phyloP scores from a whole-genome alignment of 2,797 vertebrate species.

The Salarias fasciatus region DNA sequence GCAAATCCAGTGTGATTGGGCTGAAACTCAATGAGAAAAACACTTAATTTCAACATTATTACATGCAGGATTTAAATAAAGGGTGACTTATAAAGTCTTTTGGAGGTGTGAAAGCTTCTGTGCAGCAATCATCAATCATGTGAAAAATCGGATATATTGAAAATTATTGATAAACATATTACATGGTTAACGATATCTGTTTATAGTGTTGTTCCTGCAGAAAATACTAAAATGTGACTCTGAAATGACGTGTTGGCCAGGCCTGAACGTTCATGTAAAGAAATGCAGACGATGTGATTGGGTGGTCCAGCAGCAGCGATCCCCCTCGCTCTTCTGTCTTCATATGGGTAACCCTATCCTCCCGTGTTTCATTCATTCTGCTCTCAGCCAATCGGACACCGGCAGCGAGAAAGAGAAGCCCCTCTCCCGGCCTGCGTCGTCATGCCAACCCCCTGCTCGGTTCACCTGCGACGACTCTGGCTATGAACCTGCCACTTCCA shows the following conservation, averaged over 20 bases:
- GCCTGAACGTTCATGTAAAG: slow-evolving; percentile 31
- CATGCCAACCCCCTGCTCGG: slow-evolving; percentile 66
- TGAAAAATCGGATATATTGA: too few relatives aligned
- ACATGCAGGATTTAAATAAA: too few relatives aligned
- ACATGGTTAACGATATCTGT: too few relatives aligned
- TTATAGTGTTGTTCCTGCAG: too few relatives aligned
- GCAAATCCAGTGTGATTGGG: too few relatives aligned
- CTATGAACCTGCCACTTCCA: slow-evolving; percentile 68
- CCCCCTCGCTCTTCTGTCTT: slow-evolving; percentile 59
- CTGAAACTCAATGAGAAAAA: too few relatives aligned
- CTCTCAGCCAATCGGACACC: slow-evolving; percentile 85
- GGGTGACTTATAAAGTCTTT: too few relatives aligned
- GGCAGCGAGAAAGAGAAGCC: slow-evolving; percentile 87
- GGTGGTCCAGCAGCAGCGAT: slow-evolving; percentile 50
- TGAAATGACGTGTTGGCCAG: background rate
- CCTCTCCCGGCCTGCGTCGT: slow-evolving; percentile 60
- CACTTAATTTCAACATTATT: too few relatives aligned
- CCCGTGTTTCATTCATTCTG: slow-evolving; percentile 52
- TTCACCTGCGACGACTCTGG: slow-evolving; percentile 62
- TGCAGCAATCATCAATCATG: too few relatives aligned
- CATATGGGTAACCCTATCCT: slow-evolving; percentile 70
- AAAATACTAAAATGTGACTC: too few relatives aligned
- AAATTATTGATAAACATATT: too few relatives aligned
- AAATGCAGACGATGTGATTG: slow-evolving; percentile 47
- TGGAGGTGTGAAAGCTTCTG: too few relatives aligned